Percentiles rank a stretch among this genome's conserved stretches.
Conservation (phyloP, 2,888 invertebrate genomes). For the Apoda limacodes region DNA sequence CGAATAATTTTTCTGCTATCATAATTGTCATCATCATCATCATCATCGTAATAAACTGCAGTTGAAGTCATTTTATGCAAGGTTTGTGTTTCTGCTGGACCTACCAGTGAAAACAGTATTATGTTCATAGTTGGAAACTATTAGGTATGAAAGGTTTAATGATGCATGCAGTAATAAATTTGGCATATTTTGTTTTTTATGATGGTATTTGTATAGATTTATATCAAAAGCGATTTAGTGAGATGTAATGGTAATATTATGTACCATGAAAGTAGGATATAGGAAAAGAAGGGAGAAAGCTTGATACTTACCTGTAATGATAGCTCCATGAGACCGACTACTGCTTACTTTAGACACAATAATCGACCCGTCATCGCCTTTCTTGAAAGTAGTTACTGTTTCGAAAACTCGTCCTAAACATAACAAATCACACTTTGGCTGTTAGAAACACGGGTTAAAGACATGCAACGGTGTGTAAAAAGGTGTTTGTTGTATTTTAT, state of each 20-base stretch:
- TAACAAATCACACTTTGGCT: constrained; percentile 60
- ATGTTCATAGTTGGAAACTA: constrained; percentile 37
- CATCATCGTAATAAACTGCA: constrained; percentile 64
- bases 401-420: constrained; percentile 68
- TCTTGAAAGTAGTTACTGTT: constrained; percentile 67
- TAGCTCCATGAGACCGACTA: constrained; percentile 71
- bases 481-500: constrained; percentile 37
- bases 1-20: constrained; percentile 43
- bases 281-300: constrained; percentile 50
- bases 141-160: constrained; percentile 22
- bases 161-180: constrained; percentile 36
- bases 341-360: constrained; percentile 71
- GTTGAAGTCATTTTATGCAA: constrained; percentile 75
- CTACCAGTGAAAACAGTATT: constrained; percentile 68
- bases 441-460: constrained; percentile 59
- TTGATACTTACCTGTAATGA: constrained; percentile 71
- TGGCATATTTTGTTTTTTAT: too few species aligned
- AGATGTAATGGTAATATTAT: constrained; percentile 17
- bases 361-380: constrained; percentile 55
- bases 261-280: constrained; percentile 9
- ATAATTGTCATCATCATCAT: constrained; percentile 66
- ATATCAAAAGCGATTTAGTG: constrained; percentile 10
- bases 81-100: constrained; percentile 75
- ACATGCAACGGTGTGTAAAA: constrained; percentile 54
- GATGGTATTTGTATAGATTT: too few species aligned